phyloP scores from a whole-genome alignment of 2,888 invertebrate genomes.

The Microplitis deprimator region DNA sequence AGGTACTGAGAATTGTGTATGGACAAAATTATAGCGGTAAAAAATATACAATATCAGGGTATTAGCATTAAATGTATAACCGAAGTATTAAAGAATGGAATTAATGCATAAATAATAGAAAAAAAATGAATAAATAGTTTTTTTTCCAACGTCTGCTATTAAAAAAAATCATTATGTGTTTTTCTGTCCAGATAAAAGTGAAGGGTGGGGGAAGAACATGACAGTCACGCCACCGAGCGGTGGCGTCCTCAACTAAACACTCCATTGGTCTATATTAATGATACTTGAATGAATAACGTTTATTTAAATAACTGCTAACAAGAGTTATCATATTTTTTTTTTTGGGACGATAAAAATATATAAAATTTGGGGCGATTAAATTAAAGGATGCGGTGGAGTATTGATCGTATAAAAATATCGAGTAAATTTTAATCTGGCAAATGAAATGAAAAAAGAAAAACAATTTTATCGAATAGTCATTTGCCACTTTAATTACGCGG shows the following conservation, averaged over 20 bases:
- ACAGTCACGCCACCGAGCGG: not conserved
- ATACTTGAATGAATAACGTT: not conserved
- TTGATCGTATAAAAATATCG: not conserved
- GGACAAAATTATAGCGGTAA: slow-evolving; percentile 4
- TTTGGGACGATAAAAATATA: not conserved
- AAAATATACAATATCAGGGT: not conserved
- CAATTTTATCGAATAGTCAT: slow-evolving; percentile 43
- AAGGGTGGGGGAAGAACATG: not conserved
- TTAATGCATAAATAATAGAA: not conserved
- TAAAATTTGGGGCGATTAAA: not conserved
- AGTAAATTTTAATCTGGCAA: not conserved
- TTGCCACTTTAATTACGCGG: slow-evolving; percentile 54
- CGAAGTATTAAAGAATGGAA: not conserved
- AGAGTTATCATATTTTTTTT: too few species aligned
- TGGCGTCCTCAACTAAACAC: not conserved
- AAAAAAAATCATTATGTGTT: too few species aligned
- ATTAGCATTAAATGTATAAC: not conserved
- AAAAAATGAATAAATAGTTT: too few species aligned
- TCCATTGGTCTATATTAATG: too few species aligned
- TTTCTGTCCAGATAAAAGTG: not conserved
- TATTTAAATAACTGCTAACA: not conserved
- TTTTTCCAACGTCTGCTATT: too few species aligned
- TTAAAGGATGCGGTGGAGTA: not conserved
- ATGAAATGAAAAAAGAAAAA: slow-evolving; percentile 30
- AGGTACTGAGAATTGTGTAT: slow-evolving; percentile 24